These are phyloP conservation scores for Clistopyga incitator DNA, from an alignment of 2,888 invertebrate genomes.

Conservation along the genomic window DNA sequence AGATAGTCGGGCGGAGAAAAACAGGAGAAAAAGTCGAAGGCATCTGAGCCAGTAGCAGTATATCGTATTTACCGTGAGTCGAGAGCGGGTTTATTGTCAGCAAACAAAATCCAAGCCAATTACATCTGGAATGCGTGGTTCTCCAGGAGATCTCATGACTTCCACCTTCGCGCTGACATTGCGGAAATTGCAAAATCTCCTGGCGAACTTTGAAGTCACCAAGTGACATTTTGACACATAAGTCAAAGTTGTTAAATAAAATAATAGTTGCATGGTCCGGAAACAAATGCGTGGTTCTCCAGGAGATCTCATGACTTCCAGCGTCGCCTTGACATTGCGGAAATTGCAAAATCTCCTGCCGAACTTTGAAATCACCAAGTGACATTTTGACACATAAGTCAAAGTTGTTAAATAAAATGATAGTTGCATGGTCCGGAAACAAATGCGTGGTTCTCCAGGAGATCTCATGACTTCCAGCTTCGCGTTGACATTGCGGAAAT, in stretches of 20 bases:
- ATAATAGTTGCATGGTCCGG: too few species aligned
- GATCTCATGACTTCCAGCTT: constrained; percentile 21
- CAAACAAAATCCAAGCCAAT: constrained; percentile 80
- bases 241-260: too few species aligned
- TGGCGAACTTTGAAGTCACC: constrained; percentile 6
- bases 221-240: background rate
- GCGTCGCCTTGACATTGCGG: constrained; percentile 41
- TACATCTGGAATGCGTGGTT: constrained; percentile 76
- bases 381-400: constrained; percentile 1
- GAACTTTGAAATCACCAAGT: constrained; percentile 11
- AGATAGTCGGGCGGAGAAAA: constrained; percentile 58
- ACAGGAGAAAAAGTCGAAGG: constrained; percentile 13
- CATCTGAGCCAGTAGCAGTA: constrained; percentile 46
- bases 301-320: constrained; percentile 22
- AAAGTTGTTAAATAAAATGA: too few species aligned
- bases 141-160: constrained; percentile 10
- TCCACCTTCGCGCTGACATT: constrained; percentile 44
- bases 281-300: constrained; percentile 73
- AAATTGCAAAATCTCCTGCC: constrained; percentile 19
- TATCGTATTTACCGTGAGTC: constrained; percentile 70
- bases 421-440: too few species aligned
- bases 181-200: constrained; percentile 30
- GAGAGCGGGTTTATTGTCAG: constrained; percentile 75
- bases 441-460: constrained; percentile 71
- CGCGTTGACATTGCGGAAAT: constrained; percentile 46